Base-by-base conservation (phyloP, 2,888 invertebrate species). In the Hypena proboscidalis region DNA sequence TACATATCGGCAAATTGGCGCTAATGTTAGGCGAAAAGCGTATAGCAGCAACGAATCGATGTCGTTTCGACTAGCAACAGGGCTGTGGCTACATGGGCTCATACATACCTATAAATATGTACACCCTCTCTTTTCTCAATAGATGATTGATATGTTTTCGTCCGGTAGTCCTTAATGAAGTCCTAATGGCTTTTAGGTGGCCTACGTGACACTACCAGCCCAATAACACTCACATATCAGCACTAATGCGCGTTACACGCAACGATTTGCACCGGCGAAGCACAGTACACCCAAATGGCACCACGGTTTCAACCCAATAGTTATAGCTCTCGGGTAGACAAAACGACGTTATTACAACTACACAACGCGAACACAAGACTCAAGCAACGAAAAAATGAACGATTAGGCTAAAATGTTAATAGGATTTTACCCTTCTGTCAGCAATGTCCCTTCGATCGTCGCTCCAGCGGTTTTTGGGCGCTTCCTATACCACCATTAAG, bases 371-470 rank as follows among this genome's bases (percentile, higher is more conserved):
- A 59, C 41, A 60, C 30, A 53, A 37, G 19, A 49, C 36, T 27
- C 33, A 61, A 56, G 65, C 53, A 54, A 53, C 32, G 47, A 63
- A 72, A 73, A 55, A 67, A 45, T 51, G 52, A 57, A 59, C 57
- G 59, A 75, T 65, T 62, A 72, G 41, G 60, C 58, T 53, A 70
- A 69, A 76, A 77, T 73, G 46, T 74, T 74, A 67, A 61, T 67
- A 82, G 78, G 79, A 84, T 77, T 83, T 90, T 89, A 91, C 91
- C 91, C 90, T 83, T 83, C 88, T 83, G 85, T 84, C 86, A 86
- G 90, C 85, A 81, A 84, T 74, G 77, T 83, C 78, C 78, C 80
- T 83, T 83, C 81, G 80, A 80, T 80, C 79, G 83, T 81, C 81
- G 81, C 80, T 86, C 84, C 86, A 80, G 83, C 80, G 79, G 83